A percentile compares a stretch with the other conserved stretches of the same genome.
These are phyloP conservation scores for Synchiropus splendidus DNA, from an alignment of 2,113 vertebrate genomes.

Conservation along the genomic window DNA sequence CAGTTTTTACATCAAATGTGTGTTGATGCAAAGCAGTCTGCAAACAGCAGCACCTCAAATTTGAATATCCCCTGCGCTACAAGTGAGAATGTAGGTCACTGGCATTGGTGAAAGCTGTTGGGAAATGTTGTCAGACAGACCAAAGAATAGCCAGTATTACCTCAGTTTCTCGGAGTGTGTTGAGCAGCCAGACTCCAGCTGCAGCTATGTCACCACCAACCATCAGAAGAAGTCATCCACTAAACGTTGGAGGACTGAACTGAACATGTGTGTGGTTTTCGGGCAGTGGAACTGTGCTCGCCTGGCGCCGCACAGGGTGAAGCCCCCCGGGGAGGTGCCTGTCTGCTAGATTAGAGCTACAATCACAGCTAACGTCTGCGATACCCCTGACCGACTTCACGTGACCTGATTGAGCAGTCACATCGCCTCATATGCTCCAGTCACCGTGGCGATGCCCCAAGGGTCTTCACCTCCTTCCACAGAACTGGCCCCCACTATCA, in stretches of 20 bases:
- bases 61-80: slow-evolving; percentile 30
- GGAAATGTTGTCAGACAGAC: too few relatives aligned
- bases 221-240: too few relatives aligned
- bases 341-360: slow-evolving; percentile 46
- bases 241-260: too few relatives aligned
- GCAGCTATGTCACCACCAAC: slow-evolving; percentile 1
- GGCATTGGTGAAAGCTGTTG: too few relatives aligned
- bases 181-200: too few relatives aligned
- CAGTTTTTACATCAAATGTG: too few relatives aligned
- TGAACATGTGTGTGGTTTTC: slow-evolving; percentile 16
- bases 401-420: slow-evolving; percentile 65
- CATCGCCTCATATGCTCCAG: slow-evolving; percentile 43
- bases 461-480: slow-evolving; percentile 20
- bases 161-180: too few relatives aligned
- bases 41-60: slow-evolving; percentile 7
- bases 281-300: not conserved
- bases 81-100: slow-evolving; percentile 44
- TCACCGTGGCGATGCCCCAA: slow-evolving; percentile 27
- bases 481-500: slow-evolving; percentile 1
- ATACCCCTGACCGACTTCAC: slow-evolving; percentile 58
- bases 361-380: slow-evolving; percentile 41
- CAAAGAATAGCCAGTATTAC: too few relatives aligned
- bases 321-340: slow-evolving; percentile 18
- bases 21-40: slow-evolving; percentile 26
- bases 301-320: slow-evolving; percentile 14